Evolutionary conservation across 2,797 vertebrate genomes (phyloP), one percentile per base, ranked within the genome.

Genomic region (Macropodus opercularis): DNA sequence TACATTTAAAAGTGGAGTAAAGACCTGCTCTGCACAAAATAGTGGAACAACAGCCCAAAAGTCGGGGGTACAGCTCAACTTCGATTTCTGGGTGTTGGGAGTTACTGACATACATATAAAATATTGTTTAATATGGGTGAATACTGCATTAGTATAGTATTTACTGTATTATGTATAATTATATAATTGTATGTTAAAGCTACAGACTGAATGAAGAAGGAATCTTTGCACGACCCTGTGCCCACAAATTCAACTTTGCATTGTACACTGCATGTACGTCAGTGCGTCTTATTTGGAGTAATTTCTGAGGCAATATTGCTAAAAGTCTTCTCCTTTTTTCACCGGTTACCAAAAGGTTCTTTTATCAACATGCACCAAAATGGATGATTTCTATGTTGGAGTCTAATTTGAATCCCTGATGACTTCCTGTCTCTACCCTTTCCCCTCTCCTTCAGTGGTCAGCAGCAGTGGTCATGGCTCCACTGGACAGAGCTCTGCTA

Each of bases 381-480:
- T 1, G 11, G 44, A 60, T 46, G 4, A 54, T 62, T 73, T 61
- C 64, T 29, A 49, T 35, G 58, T 80, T 31, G 3, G 43, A 41
- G 50, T 63, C 23, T 27, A 27, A 64, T 75, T 69, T 48, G 26
- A 15, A 40, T 51, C 39, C 52, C 62, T 35, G 43, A 49, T 22
- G 31, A 11, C 11, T 31, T 13, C 17, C 27, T 46, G 44, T 50
- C 34, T 54, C 24, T 34, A 22, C 41, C 22, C 31, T 38, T 38
- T 23, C 63, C 46, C 67, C 49, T 19, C 62, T 75, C 69, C 83
- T 72, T 60, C 77, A 81, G 78, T 44, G 72, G 82, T 91, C 90
- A 92, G 88, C 85, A 49, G 80, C 71, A 84, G 81, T 72, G 86
- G 85, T 89, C 89, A 83, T 73, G 85, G 87, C 90, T 84, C 87